Percentiles rank a stretch among this genome's conserved stretches.
Conservation (phyloP, 2,888 invertebrate species). For the Dromius quadrimaculatus region DNA sequence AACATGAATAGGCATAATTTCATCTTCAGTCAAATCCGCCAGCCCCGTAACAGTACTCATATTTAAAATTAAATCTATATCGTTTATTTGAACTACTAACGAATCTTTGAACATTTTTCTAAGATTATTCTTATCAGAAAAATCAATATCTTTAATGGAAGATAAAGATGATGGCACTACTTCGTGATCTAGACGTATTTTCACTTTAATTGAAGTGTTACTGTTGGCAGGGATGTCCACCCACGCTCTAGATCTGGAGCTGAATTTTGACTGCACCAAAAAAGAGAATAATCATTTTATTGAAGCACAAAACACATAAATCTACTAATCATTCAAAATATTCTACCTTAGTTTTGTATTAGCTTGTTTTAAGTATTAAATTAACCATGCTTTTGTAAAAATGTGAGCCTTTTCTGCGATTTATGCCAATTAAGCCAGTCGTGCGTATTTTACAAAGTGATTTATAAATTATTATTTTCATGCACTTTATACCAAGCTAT, state of each 20-base stretch:
- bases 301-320: background rate
- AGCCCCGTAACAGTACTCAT: slow-evolving; percentile 87
- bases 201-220: slow-evolving; percentile 70
- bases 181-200: slow-evolving; percentile 73
- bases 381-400: slow-evolving; percentile 15
- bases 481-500: too few species aligned
- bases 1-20: slow-evolving; percentile 82
- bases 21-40: slow-evolving; percentile 88
- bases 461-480: too few species aligned
- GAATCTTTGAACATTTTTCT: slow-evolving; percentile 68
- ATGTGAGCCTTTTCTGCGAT: too few species aligned
- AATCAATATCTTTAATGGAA: slow-evolving; percentile 62
- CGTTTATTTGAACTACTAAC: slow-evolving; percentile 75
- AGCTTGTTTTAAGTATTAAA: background rate
- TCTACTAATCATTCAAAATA: slow-evolving; percentile 24
- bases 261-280: slow-evolving; percentile 79
- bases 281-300: slow-evolving; percentile 36
- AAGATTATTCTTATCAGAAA: slow-evolving; percentile 66
- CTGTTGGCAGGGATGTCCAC: slow-evolving; percentile 73
- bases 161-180: slow-evolving; percentile 66
- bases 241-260: slow-evolving; percentile 86
- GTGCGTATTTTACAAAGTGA: too few species aligned
- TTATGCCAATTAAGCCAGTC: too few species aligned
- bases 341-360: slow-evolving; percentile 7
- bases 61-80: slow-evolving; percentile 77